phyloP scores from a whole-genome alignment of 2,888 invertebrate species.

The Coleophora flavipennella region DNA sequence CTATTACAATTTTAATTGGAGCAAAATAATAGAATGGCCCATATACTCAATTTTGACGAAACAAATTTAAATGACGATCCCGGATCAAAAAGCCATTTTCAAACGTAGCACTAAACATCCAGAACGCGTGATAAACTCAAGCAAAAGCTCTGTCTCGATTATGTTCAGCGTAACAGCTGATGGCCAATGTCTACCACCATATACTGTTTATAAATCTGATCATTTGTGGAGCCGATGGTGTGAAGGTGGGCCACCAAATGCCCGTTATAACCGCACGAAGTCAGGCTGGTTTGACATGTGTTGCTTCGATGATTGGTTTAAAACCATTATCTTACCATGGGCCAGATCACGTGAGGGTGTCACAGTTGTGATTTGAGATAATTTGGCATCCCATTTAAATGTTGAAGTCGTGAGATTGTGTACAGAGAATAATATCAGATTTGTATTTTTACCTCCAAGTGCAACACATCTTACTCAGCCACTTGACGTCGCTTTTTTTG shows the following conservation, averaged over 20 bases:
- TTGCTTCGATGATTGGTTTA: slow-evolving; percentile 13
- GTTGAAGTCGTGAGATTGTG: too few species aligned
- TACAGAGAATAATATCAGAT: too few species aligned
- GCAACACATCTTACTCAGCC: too few species aligned
- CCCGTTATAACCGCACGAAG: slow-evolving; percentile 15
- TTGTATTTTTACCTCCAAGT: too few species aligned
- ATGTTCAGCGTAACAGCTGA: slow-evolving; percentile 14
- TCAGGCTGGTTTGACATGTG: slow-evolving; percentile 17
- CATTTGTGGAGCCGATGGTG: slow-evolving; percentile 11
- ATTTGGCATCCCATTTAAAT: too few species aligned
- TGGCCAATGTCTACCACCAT: slow-evolving; percentile 11
- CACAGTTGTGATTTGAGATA: too few species aligned
- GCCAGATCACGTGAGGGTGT: too few species aligned
- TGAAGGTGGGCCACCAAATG: slow-evolving; percentile 11
- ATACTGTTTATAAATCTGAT: slow-evolving; percentile 14
- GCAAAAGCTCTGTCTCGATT: slow-evolving; percentile 12
- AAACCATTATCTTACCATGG: too few species aligned
- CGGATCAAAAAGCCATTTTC: slow-evolving; percentile 13
- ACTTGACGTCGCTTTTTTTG: too few species aligned
- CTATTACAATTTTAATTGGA: too few species aligned
- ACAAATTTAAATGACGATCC: slow-evolving; percentile 17
- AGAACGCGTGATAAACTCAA: slow-evolving; percentile 13
- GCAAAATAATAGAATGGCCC: too few species aligned
- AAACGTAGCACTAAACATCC: slow-evolving; percentile 12
- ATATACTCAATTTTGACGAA: slow-evolving; percentile 15